Base-by-base conservation (phyloP, 2,888 invertebrate species). In the Plusia festucae region DNA sequence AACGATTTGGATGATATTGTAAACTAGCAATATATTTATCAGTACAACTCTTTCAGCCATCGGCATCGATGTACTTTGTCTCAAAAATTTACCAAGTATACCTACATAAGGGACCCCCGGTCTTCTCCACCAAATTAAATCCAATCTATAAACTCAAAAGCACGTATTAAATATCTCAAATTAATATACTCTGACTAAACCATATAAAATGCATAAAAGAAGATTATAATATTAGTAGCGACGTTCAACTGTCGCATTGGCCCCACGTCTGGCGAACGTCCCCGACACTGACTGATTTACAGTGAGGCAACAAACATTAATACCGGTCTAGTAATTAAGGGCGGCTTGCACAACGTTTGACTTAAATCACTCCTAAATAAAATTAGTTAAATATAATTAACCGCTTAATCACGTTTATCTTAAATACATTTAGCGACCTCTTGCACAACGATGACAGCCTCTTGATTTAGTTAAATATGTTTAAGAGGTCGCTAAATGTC, bases 251-350 rank as follows among this genome's bases (percentile, higher is more conserved):
- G 75, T 74, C 65, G 67, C 71, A 61, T 40, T 40, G 18, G 59
- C 57, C 57, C 32, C 49, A 22, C 60, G 66, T 57, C 60, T 63
- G 66, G 46, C 74, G 57, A 40, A 57, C 46, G 20, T 9, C 46
- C 46, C 54, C 61, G 81, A 77, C 77, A 53, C 68, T 82, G 86
- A 86, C 76, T 86, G 86, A 86, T 85, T 81, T 84, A 86, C 27
- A 65, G 67, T 69, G 68, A 70, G 75, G 79, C 63, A 66, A 59
- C 62, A 55, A 68, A 66, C 77, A 80, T 86, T 78, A 76, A 83
- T 86, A 79, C 68, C 72, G 79, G 86, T 85, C 83, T 80, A 83
- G 82, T 78, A 81, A 83, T 86, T 78, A 85, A n/a, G n/a, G n/a
- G n/a, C n/a, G n/a, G n/a, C n/a, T n/a, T n/a, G n/a, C n/a, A n/a